Base-by-base conservation (phyloP, 2,797 vertebrate species). In the Numenius phaeopus region DNA sequence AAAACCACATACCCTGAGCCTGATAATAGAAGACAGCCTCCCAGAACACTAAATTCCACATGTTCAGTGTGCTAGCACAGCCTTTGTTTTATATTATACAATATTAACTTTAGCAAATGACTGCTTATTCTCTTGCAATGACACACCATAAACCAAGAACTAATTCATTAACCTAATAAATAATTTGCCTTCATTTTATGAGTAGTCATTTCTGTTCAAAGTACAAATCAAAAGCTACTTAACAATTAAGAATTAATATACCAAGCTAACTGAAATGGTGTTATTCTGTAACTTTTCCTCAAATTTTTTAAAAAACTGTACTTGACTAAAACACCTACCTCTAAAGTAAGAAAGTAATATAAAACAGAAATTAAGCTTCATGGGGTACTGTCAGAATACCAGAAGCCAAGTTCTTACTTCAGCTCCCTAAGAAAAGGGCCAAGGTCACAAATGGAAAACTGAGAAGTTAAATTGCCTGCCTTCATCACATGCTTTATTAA, bases 361-460 rank as follows among this genome's bases (percentile, higher is more conserved):
- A 78, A 91, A 91, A 66, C 4, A 22, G 3, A 5, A 77, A 69
- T 29, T 85, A 47, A 86, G 19, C 39, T 21, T 54, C 24, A 59
- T 12, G 26, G 49, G 79, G 14, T 14, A 69, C 37, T 47, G 62
- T 10, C 23, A 30, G 15, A 82, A 76, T 10, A 59, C 15, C 27
- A 58, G 44, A 87, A 32, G 30, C 7, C 67, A 77, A 46, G 20
- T 26, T 67, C 14, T 79, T 26, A 34, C 19, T 85, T 61, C 3
- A 5, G 21, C 32, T 84, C 22, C 39, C 29, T 61, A 42, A 37
- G 64, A 64, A 92, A 80, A 21, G 6, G 21, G 49, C 24, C 93
- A 97, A 97, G 94, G 95, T 94, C 96, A 96, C 47, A 81, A 70
- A 55, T 20, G 65, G 37, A 47, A 84, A 87, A 80, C 8, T 5